Percentiles rank a stretch among this genome's conserved stretches.
Conservation (phyloP, 2,888 invertebrate genomes). For the Andrena minutula region DNA sequence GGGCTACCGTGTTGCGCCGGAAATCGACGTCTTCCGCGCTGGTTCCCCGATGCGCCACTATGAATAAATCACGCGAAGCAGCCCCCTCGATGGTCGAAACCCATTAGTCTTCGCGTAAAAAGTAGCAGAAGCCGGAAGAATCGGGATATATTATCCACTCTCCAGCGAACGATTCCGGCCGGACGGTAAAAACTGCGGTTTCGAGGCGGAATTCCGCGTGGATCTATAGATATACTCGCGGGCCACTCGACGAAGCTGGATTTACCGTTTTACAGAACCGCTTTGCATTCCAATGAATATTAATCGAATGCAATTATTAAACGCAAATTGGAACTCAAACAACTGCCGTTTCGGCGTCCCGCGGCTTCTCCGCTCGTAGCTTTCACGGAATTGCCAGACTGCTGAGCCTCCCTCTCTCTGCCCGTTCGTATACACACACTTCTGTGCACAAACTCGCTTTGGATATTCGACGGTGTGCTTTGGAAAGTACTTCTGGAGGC, state of each 20-base stretch:
- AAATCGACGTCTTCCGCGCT: conserved; percentile 38
- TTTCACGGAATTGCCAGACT: conserved; percentile 47
- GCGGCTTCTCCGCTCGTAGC: conserved; percentile 31
- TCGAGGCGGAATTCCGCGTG: neutral
- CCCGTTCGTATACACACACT: conserved; percentile 31
- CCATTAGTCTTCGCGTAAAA: conserved; percentile 52
- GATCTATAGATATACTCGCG: neutral
- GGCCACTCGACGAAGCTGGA: conserved; percentile 44
- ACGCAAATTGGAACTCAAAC: conserved; percentile 80
- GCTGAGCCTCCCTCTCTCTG: conserved; percentile 3
- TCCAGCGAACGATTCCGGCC: neutral
- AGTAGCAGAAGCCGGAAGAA: conserved; percentile 41
- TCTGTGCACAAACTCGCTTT: conserved; percentile 45
- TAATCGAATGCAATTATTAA: conserved; percentile 80
- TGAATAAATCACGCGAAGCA: conserved; percentile 61
- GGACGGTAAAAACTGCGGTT: conserved; percentile 28
- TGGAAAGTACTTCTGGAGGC: conserved; percentile 38
- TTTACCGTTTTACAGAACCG: conserved; percentile 71
- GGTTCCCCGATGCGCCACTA: conserved; percentile 13
- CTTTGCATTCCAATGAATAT: conserved; percentile 81
- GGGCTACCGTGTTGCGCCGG: neutral
- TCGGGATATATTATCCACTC: conserved; percentile 49
- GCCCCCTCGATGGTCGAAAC: conserved; percentile 36
- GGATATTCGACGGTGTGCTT: conserved; percentile 32
- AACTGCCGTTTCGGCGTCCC: conserved; percentile 61